Conservation (phyloP, 2,888 invertebrate species). For the Pycnomerus fuliginosus region DNA sequence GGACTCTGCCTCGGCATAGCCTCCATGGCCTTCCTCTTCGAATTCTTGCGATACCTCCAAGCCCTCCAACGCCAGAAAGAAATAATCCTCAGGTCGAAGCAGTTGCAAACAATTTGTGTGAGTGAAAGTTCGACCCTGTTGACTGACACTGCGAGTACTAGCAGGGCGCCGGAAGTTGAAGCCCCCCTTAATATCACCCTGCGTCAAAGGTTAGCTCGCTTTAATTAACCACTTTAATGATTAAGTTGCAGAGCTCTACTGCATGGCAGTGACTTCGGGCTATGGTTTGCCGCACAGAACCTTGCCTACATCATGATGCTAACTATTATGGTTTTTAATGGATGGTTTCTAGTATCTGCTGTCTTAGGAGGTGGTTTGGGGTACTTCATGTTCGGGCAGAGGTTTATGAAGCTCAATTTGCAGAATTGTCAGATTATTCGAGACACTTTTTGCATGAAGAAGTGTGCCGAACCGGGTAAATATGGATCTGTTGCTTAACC, state of each 20-base stretch:
- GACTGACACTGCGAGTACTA: slow-evolving; percentile 36
- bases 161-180: no score
- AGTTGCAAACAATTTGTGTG: slow-evolving; percentile 46
- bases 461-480: slow-evolving; percentile 49
- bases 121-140: slow-evolving; percentile 52
- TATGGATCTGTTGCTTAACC: no score
- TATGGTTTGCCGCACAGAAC: slow-evolving; percentile 50
- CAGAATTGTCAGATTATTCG: slow-evolving; percentile 54
- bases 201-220: slow-evolving; percentile 32
- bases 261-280: slow-evolving; percentile 43
- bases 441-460: slow-evolving; percentile 51
- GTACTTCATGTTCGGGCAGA: slow-evolving; percentile 60
- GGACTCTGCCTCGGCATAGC: slow-evolving; percentile 62
- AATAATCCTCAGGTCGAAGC: slow-evolving; percentile 44
- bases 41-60: slow-evolving; percentile 57
- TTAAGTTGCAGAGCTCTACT: slow-evolving; percentile 42
- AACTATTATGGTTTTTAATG: slow-evolving; percentile 73
- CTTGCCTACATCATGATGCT: slow-evolving; percentile 72
- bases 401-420: slow-evolving; percentile 56
- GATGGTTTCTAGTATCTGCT: slow-evolving; percentile 64
- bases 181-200: slow-evolving; percentile 42
- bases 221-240: slow-evolving; percentile 4
- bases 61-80: slow-evolving; percentile 52
- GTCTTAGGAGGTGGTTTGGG: slow-evolving; percentile 63
- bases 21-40: slow-evolving; percentile 62